Evolutionary conservation across 2,888 invertebrate species (phyloP).

Genomic region (Apamea monoglypha): DNA sequence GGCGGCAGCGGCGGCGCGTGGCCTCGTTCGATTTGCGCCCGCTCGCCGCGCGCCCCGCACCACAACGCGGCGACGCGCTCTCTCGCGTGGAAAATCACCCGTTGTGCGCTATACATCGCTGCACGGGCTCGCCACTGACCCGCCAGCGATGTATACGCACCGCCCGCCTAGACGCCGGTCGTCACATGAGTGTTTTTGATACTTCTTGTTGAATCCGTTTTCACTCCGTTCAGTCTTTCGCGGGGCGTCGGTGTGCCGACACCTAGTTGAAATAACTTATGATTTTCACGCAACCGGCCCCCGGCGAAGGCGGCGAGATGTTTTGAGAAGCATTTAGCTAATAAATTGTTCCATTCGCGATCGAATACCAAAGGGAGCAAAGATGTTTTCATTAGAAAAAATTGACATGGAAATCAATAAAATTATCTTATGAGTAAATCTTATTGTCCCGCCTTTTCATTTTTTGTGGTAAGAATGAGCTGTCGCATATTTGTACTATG

Average conservation of each 20-base stretch:
- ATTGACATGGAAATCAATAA: slow-evolving; percentile 84
- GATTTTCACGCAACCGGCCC: slow-evolving; percentile 63
- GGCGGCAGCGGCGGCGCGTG: slow-evolving; percentile 77
- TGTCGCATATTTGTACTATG: slow-evolving; percentile 87
- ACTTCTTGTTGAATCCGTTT: slow-evolving; percentile 80
- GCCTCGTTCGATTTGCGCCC: slow-evolving; percentile 88
- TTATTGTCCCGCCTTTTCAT: slow-evolving; percentile 87
- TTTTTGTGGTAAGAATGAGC: slow-evolving; percentile 85
- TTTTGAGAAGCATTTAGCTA: slow-evolving; percentile 82
- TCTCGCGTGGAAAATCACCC: slow-evolving; percentile 82
- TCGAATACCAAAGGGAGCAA: slow-evolving; percentile 84
- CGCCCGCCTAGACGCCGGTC: slow-evolving; percentile 73
- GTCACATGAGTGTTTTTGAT: slow-evolving; percentile 78
- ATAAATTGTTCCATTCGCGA: slow-evolving; percentile 78
- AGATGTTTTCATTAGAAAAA: slow-evolving; percentile 77
- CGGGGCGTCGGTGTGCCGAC: slow-evolving; percentile 73
- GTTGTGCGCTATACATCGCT: slow-evolving; percentile 80
- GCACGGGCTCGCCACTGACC: slow-evolving; percentile 64
- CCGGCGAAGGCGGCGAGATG: slow-evolving; percentile 69
- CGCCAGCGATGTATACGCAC: slow-evolving; percentile 76
- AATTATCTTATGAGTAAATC: slow-evolving; percentile 83
- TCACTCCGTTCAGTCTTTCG: slow-evolving; percentile 78
- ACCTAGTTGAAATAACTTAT: slow-evolving; percentile 50
- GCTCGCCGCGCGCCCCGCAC: slow-evolving; percentile 77
- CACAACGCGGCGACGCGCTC: slow-evolving; percentile 84